Base-by-base conservation (phyloP, 2,888 invertebrate species). In the Erynnis tages region DNA sequence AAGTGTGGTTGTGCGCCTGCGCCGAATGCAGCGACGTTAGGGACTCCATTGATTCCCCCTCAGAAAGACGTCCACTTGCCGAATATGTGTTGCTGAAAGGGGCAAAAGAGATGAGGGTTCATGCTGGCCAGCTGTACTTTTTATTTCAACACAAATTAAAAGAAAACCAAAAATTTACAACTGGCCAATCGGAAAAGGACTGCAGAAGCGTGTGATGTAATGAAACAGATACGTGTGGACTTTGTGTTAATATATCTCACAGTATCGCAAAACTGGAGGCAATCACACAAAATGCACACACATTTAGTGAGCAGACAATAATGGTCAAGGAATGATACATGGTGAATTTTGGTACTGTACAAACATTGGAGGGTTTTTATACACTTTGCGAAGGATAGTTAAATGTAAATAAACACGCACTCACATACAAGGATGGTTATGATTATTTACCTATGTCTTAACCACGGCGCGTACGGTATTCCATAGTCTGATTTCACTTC, bases 1-100 rank as follows among this genome's bases (percentile, higher is more conserved):
- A 93, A 53, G 93, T 92, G 82, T 93, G 93, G 83, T 93, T 91
- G 77, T 94, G 90, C 70, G 93, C 90, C 76, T 94, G 95, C 58
- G 95, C 95, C 68, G 95, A 91, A 61, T 96, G 92, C 68, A 95
- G 94, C 61, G 95, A 93, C 70, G 96, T 95, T 64, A 94, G 87
- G 54, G 93, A 93, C 83, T 95, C 95, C 82, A 97, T 93, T 68
- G 97, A 96, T 81, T 98, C 98, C 52, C 97, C 97, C 77, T 97
- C 97, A 41, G 97, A 96, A 59, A 97, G 90, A 52, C 94, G 91
- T 38, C 94, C 93, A 61, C 93, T 93, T 56, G 94, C 94, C 43
- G 92, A 92, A 65, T 93, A 93, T 60, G 94, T 94, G 73, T 94
- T 94, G 82, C 92, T 93, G 85, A 73, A 91, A 88, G 73, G 79